Evolutionary conservation across 1,140 invertebrate genomes (phyloP), one percentile per base, ranked within the genome.

Genomic region (Aradophagus sp.): DNA sequence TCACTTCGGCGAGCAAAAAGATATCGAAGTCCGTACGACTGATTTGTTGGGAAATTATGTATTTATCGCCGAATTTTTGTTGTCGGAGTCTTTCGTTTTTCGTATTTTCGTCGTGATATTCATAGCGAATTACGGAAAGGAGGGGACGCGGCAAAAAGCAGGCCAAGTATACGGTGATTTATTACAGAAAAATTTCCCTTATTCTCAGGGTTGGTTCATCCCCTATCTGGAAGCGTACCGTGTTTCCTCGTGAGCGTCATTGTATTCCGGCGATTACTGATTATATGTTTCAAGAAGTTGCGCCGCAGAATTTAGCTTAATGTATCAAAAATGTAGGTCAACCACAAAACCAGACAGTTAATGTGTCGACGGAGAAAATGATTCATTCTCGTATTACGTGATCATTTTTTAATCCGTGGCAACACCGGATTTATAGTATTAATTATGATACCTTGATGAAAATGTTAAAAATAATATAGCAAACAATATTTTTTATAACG

Each of bases 131-230:
- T 45, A 47, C 39, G 12, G 44, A 65, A 29, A 42, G 12, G 48
- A 47, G 39, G 23, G 14, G 23, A 45, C 55, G 31, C 38, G 23
- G 31, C 56, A 73, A 76, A 75, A 77, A 76, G 65, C 68, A 73
- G 45, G 38, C 36, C 32, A 50, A 45, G 65, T 73, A 53, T 61
- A 66, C 41, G 65, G 72, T 75, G 76, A 77, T 77, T 76, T 73
- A 76, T 75, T 45, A 26, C 15, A 32, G 31, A 50, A 59, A 38
- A 36, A 61, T 55, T 68, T 50, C 38, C 55, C 62, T 74, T 55
- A 36, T 62, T 34, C 29, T 32, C 15, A 52, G 35, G 26, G 42
- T 34, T 16, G 45, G 27, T 41, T 45, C 34, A 38, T 42, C 32
- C 19, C 45, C 26, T 52, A 50, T 47, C 10, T 12, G 23, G 23